Base-by-base conservation (phyloP, 2,113 vertebrate species). In the Harpagus bidentatus region DNA sequence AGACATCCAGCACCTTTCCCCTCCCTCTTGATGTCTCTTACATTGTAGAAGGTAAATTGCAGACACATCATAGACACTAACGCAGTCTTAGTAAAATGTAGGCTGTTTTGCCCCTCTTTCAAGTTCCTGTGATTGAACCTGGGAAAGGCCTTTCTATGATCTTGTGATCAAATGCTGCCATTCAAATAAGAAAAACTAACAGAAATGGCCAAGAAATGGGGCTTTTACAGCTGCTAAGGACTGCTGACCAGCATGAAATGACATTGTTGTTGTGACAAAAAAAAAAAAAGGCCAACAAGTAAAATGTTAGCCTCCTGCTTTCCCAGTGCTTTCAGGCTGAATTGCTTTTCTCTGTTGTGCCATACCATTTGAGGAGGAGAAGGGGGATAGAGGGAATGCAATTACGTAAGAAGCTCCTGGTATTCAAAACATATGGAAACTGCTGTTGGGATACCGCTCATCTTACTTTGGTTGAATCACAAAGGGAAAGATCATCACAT, bases 161-260 rank as follows among this genome's bases (percentile, higher is more conserved):
- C 88, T 88, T 89, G 70, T 87, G 90, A 96, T 93, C 88, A 97
- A 96, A 92, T 70, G 65, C 65, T 84, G 82, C 76, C 80, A 93
- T 70, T 97, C 92, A 91, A 65, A 94, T 38, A 77, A 88, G 56
- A 96, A 91, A 88, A 55, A 56, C 62, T 82, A 74, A 53, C 25
- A 82, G 73, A 91, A 89, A 90, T 61, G 19, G 43, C 16, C 80
- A 79, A 92, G 73, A 89, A 95, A 82, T 22, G 48, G 14, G 58
- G 40, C 34, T 94, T 86, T 92, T 84, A 86, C 62, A 82, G 45
- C 45, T 85, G 58, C 62, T 62, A 73, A 91, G 79, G 72, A 76
- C 73, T 52, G 52, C 77, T 95, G 83, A 72, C 94, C 88, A 79
- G 74, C 56, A 92, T 78, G 89, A 29, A 53, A 94, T 65, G 70